A percentile compares a stretch with the other conserved stretches of the same genome.
phyloP scores from a whole-genome alignment of 2,888 invertebrate genomes.

The Tiliacea aurago region DNA sequence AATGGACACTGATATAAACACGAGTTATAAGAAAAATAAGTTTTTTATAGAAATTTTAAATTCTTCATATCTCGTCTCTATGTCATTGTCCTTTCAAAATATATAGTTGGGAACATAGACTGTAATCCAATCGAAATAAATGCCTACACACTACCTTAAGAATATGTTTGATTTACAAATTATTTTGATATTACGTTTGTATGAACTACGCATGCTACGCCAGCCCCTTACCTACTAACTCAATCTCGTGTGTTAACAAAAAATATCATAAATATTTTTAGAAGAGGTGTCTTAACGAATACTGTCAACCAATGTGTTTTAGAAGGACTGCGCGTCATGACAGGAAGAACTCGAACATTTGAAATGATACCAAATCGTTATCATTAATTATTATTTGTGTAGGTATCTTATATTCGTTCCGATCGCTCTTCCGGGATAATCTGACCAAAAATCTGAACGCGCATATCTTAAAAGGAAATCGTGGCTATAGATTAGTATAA shows the following conservation, averaged over 20 bases:
- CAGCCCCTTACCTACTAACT: too few species aligned
- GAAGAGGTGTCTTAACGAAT: background rate
- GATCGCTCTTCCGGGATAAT: conserved; percentile 40
- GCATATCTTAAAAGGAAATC: conserved; percentile 41
- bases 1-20: too few species aligned
- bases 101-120: too few species aligned
- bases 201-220: too few species aligned
- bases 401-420: conserved; percentile 48
- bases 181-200: too few species aligned
- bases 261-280: background rate
- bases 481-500: conserved; percentile 23
- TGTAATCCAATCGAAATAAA: too few species aligned
- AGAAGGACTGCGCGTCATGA: background rate
- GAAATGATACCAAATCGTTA: conserved; percentile 16
- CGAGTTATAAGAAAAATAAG: too few species aligned
- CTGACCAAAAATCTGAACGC: conserved; percentile 22
- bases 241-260: background rate
- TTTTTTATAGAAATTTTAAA: too few species aligned
- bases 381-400: conserved; percentile 24
- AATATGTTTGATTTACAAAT: too few species aligned
- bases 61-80: too few species aligned
- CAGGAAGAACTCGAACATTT: conserved; percentile 2
- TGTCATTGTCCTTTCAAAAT: too few species aligned
- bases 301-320: conserved; percentile 7
- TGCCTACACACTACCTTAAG: too few species aligned